phyloP scores from a whole-genome alignment of 2,113 vertebrate genomes.

The Hoplias malabaricus region DNA sequence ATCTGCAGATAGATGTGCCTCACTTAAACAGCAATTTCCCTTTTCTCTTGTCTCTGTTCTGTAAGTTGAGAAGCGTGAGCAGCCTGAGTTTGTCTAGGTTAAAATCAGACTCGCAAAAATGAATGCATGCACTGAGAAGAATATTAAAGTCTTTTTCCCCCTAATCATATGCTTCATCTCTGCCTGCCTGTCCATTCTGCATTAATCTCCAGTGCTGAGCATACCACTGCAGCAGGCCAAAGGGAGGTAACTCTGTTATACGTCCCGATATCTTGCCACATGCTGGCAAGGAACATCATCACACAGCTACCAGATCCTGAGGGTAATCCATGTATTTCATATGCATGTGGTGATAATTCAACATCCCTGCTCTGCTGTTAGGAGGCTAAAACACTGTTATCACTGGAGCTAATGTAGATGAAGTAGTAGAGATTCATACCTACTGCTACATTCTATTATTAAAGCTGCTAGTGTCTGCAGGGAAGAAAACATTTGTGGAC shows the following conservation, averaged over 20 bases:
- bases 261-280: not conserved
- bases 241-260: not conserved
- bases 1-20: not conserved
- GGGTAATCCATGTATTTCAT: not conserved
- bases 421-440: not conserved
- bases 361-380: not conserved
- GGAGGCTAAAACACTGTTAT: not conserved
- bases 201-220: not conserved
- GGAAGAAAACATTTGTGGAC: not conserved
- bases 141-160: not conserved
- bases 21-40: not conserved
- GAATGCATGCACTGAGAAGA: not conserved
- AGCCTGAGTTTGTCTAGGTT: not conserved
- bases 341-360: not conserved
- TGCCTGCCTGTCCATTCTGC: not conserved
- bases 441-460: not conserved
- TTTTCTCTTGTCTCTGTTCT: not conserved
- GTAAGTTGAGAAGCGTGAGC: not conserved
- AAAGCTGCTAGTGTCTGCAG: not conserved
- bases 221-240: not conserved
- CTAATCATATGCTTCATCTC: not conserved
- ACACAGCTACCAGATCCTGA: not conserved
- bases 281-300: not conserved
- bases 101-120: not conserved
- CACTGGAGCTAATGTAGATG: not conserved